Evolutionary conservation across 2,888 invertebrate species (phyloP).

Genomic region (Baccha elongata): DNA sequence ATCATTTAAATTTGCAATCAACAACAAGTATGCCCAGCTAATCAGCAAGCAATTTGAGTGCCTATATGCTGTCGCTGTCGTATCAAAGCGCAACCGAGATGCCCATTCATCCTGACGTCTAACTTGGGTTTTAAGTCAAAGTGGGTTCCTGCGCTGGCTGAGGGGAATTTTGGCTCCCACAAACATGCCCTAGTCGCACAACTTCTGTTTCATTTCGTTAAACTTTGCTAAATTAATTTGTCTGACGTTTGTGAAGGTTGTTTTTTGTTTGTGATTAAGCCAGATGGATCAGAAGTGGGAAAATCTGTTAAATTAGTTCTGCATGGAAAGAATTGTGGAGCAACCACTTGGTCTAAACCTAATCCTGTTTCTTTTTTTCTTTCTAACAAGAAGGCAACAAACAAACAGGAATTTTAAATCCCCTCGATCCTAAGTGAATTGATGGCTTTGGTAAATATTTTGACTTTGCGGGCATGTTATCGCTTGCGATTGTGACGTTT

Average conservation of each 20-base stretch:
- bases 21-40: constrained; percentile 68
- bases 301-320: constrained; percentile 55
- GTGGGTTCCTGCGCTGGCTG: constrained; percentile 6
- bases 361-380: constrained; percentile 54
- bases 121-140: constrained; percentile 70
- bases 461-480: constrained; percentile 70
- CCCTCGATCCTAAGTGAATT: constrained; percentile 27
- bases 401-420: background rate
- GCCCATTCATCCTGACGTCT: constrained; percentile 68
- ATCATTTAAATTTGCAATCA: constrained; percentile 73
- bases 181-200: constrained; percentile 17
- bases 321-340: constrained; percentile 64
- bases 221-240: constrained; percentile 69
- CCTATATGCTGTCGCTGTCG: constrained; percentile 63
- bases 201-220: constrained; percentile 69
- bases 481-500: constrained; percentile 66
- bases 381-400: background rate
- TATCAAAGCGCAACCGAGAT: constrained; percentile 50
- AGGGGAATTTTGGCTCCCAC: background rate
- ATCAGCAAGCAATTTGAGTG: constrained; percentile 69
- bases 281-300: constrained; percentile 39
- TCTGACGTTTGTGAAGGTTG: constrained; percentile 62
- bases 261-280: constrained; percentile 48
- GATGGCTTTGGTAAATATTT: constrained; percentile 71
- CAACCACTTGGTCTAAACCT: constrained; percentile 47